Base-by-base conservation (phyloP, 2,113 vertebrate genomes). In the Bufo gargarizans region DNA sequence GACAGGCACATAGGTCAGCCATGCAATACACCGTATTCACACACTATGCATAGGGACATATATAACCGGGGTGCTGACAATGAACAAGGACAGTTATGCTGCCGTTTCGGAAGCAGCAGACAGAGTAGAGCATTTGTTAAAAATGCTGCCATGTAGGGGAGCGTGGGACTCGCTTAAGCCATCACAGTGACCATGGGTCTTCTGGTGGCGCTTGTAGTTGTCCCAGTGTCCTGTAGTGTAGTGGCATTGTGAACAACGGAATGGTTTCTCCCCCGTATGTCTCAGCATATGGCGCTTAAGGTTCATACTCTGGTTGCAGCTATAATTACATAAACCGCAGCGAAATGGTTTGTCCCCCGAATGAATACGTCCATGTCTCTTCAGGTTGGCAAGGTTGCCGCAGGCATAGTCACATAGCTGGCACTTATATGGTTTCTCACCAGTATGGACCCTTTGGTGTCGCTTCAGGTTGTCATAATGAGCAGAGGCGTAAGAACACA, bases 241-340 rank as follows among this genome's bases (percentile, higher is more conserved):
- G 91, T 96, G 90, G 91, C 98, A 99, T 92, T 96, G 92, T 89
- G 94, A 94, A 90, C 98, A 99, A 78, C 96, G 96, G 93, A 99
- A 98, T 65, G 98, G 98, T 90, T 99, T 99, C 92, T 98, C 97
- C 0, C 97, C 97, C 0, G 97, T 99, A 91, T 99, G 98, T 80
- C 98, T 95, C 71, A 99, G 94, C 98, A 99, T 99, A 93, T 99
- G 98, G 10, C 97, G 95, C 93, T 99, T 99, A 89, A 99, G 97
- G 96, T 99, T 99, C 98, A 99, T 99, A 93, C 98, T 99, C 97
- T 99, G 98, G 93, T 99, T 99, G 95, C 98, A 99, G 93, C 96
- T 98, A 94, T 99, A 99, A 90, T 93, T 96, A 94, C 98, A 99
- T 89, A 99, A 94, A 85, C 96, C 95, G 86, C 98, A 99, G 92